phyloP scores from a whole-genome alignment of 2,888 invertebrate genomes.

The Agapostemon virescens region DNA sequence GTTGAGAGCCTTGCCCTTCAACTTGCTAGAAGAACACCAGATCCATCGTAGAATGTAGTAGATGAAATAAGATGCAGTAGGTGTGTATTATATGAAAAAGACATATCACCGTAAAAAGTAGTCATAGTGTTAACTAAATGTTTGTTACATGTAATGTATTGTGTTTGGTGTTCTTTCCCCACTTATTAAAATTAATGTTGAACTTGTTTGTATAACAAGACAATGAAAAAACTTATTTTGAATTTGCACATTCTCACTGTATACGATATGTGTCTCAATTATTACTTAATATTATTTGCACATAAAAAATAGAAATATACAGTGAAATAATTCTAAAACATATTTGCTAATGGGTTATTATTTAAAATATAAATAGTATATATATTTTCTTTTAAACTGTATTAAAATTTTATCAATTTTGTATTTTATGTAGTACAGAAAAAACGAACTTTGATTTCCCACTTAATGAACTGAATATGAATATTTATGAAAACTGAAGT shows the following conservation, averaged over 20 bases:
- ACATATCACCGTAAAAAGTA: constrained; percentile 75
- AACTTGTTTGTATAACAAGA: constrained; percentile 7
- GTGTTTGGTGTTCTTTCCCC: constrained; percentile 22
- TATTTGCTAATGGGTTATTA: not conserved
- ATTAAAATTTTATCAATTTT: not conserved
- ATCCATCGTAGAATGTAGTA: constrained; percentile 78
- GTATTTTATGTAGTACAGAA: not conserved
- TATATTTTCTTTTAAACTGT: not conserved
- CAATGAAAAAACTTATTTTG: not conserved
- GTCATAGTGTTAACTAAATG: constrained; percentile 68
- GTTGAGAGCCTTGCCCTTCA: constrained; percentile 90
- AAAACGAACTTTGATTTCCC: not conserved
- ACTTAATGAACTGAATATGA: constrained; percentile 33
- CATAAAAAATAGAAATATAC: not conserved
- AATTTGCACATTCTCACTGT: not conserved
- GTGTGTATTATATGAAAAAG: constrained; percentile 75
- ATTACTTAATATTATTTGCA: not conserved
- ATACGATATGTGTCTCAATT: not conserved
- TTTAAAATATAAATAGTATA: not conserved
- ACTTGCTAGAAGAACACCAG: constrained; percentile 86
- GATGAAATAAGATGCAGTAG: constrained; percentile 71
- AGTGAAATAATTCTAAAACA: not conserved
- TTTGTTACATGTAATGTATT: constrained; percentile 18
- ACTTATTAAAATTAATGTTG: not conserved
- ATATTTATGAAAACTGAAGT: constrained; percentile 58